Conservation (phyloP, 2,888 invertebrate genomes). For the Ellobium chinense region DNA sequence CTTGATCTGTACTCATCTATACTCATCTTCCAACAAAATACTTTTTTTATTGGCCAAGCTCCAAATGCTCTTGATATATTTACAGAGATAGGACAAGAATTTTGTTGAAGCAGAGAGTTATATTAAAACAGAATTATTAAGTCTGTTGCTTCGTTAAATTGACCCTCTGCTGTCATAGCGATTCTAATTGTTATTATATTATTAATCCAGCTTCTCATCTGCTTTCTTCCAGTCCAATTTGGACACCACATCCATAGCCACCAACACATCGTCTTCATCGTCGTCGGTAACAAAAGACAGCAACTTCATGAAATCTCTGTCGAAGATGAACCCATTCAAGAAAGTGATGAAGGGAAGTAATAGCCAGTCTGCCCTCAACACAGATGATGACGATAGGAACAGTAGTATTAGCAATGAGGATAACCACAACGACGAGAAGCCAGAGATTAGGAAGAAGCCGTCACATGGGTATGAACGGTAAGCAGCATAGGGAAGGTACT, state of each 20-base stretch:
- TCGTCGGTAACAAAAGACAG: slow-evolving; percentile 3
- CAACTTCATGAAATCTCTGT: slow-evolving; percentile 18
- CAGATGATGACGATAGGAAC: slow-evolving; percentile 23
- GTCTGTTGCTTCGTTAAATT: no score
- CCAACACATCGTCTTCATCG: background rate
- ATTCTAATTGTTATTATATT: no score
- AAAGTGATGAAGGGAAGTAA: slow-evolving; percentile 19
- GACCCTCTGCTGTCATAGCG: no score
- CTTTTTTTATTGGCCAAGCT: no score
- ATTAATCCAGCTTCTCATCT: background rate
- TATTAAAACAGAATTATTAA: no score
- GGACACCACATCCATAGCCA: background rate
- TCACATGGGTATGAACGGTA: slow-evolving; percentile 31
- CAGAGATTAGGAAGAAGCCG: slow-evolving; percentile 33
- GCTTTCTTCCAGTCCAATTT: background rate
- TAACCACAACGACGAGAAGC: background rate
- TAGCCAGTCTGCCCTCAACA: slow-evolving; percentile 13
- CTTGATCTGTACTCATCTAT: no score
- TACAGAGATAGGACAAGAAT: no score
- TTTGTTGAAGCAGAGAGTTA: no score
- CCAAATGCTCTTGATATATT: no score
- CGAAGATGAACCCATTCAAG: slow-evolving; percentile 40
- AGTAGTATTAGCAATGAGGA: slow-evolving; percentile 36
- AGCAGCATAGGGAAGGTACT: no score
- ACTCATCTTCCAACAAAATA: no score